Percentiles rank a stretch among this genome's conserved stretches.
phyloP scores from a whole-genome alignment of 2,888 invertebrate genomes.

The Polydrusus cervinus region DNA sequence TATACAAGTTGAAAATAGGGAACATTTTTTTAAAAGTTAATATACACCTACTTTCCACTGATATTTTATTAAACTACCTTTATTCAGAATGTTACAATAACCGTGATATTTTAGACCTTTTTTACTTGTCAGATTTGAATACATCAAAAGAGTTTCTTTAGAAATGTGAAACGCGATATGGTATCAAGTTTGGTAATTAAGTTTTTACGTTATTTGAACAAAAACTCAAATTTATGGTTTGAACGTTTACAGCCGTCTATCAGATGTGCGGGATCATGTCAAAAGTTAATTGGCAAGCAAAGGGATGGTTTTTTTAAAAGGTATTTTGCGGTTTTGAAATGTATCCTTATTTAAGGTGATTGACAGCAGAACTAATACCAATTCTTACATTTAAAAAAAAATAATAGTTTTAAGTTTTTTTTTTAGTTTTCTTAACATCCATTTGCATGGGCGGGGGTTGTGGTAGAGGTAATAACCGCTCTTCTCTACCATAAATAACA shows the following conservation, averaged over 20 bases:
- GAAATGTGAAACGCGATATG: conserved; percentile 16
- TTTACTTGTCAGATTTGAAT: conserved; percentile 21
- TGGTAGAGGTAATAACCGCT: too few relatives aligned
- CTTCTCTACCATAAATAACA: too few relatives aligned
- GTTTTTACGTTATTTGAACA: conserved; percentile 19
- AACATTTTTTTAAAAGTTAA: too few relatives aligned
- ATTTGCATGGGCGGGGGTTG: too few relatives aligned
- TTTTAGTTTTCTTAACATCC: too few relatives aligned
- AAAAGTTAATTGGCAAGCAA: conserved; percentile 11
- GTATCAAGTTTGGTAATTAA: conserved; percentile 17
- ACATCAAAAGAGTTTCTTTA: conserved; percentile 9
- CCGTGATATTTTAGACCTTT: conserved; percentile 5
- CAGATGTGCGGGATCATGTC: conserved; percentile 15
- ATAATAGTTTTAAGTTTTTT: too few relatives aligned
- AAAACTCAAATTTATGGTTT: conserved; percentile 14
- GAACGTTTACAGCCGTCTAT: neutral
- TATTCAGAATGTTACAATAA: conserved; percentile 8
- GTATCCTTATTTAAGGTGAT: neutral
- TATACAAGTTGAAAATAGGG: too few relatives aligned
- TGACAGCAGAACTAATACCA: neutral
- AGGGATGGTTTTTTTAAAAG: conserved; percentile 7
- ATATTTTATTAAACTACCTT: conserved; percentile 8
- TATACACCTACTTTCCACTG: neutral
- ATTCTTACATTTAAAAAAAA: too few relatives aligned
- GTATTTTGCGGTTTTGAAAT: conserved; percentile 19